These are phyloP conservation scores for Samia ricini DNA, from an alignment of 1,140 invertebrate genomes.

Conservation along the genomic window DNA sequence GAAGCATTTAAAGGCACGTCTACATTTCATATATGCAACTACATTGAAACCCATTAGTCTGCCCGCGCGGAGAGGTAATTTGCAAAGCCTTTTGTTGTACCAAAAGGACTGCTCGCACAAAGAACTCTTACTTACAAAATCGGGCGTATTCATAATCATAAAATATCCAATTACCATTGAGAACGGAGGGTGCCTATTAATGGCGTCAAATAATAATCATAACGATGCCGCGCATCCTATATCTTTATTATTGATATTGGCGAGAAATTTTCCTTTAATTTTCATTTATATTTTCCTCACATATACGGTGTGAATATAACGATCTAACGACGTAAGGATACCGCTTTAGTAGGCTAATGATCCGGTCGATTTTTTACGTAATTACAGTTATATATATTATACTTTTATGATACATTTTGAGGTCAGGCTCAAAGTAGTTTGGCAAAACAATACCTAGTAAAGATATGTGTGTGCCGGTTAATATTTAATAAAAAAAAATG, in stretches of 20 bases:
- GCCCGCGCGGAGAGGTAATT: conserved; percentile 53
- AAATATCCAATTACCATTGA: conserved; percentile 41
- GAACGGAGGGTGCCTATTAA: conserved; percentile 31
- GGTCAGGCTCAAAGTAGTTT: background rate
- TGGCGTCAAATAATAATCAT: conserved; percentile 33
- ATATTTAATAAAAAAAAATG: too few relatives aligned
- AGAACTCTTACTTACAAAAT: conserved; percentile 45
- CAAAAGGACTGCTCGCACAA: conserved; percentile 48
- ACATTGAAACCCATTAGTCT: conserved; percentile 68
- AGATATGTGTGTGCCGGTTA: too few relatives aligned
- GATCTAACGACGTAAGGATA: background rate
- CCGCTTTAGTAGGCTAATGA: background rate
- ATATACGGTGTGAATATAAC: background rate
- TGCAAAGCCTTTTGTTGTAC: conserved; percentile 57
- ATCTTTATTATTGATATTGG: background rate
- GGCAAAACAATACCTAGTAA: background rate
- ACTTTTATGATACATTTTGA: background rate
- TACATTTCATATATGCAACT: conserved; percentile 61
- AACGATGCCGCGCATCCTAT: conserved; percentile 1
- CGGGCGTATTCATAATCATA: conserved; percentile 46
- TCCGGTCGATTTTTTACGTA: background rate
- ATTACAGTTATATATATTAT: background rate
- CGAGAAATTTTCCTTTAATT: background rate
- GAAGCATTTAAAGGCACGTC: conserved; percentile 62
- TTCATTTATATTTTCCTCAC: background rate